Conservation (phyloP, 2,888 invertebrate genomes). For the Sinhomidia bicolor region DNA sequence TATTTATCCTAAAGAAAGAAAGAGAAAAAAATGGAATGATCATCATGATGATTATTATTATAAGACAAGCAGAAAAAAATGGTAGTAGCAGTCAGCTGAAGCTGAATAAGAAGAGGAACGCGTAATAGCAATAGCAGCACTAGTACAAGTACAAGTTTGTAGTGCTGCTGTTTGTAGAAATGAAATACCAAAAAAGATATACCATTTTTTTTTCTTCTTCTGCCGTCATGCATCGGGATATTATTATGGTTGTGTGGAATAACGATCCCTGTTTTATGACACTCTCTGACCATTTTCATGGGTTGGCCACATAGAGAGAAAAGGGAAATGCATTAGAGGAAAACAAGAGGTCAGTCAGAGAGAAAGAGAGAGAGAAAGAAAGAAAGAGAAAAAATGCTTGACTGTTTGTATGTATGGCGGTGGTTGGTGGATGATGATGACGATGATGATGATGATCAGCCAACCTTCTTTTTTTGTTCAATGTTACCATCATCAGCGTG, state of each 20-base stretch:
- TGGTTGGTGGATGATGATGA: not conserved
- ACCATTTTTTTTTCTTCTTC: slow-evolving; percentile 26
- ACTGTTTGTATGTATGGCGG: not conserved
- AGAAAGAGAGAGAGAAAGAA: slow-evolving; percentile 35
- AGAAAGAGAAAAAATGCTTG: slow-evolving; percentile 17
- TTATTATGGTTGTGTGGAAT: slow-evolving; percentile 32
- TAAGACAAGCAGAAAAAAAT: not conserved
- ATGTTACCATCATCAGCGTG: slow-evolving; percentile 41
- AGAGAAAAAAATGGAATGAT: slow-evolving; percentile 20
- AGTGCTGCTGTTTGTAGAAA: slow-evolving; percentile 22
- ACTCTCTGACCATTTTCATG: slow-evolving; percentile 48
- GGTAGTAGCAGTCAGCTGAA: slow-evolving; percentile 30
- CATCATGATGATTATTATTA: slow-evolving; percentile 21
- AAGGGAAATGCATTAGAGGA: slow-evolving; percentile 60
- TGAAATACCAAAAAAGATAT: not conserved
- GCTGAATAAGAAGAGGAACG: slow-evolving; percentile 17
- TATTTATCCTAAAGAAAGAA: slow-evolving; percentile 12
- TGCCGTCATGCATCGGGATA: slow-evolving; percentile 51
- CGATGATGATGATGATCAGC: slow-evolving; percentile 50
- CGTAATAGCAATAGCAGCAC: not conserved
- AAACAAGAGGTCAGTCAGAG: slow-evolving; percentile 63
- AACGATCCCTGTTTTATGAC: slow-evolving; percentile 67
- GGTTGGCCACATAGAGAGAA: slow-evolving; percentile 56
- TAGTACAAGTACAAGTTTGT: not conserved
- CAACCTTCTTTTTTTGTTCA: slow-evolving; percentile 54